These are phyloP conservation scores for Etia nguti DNA, from an alignment of 2,113 vertebrate genomes.

Conservation along the genomic window DNA sequence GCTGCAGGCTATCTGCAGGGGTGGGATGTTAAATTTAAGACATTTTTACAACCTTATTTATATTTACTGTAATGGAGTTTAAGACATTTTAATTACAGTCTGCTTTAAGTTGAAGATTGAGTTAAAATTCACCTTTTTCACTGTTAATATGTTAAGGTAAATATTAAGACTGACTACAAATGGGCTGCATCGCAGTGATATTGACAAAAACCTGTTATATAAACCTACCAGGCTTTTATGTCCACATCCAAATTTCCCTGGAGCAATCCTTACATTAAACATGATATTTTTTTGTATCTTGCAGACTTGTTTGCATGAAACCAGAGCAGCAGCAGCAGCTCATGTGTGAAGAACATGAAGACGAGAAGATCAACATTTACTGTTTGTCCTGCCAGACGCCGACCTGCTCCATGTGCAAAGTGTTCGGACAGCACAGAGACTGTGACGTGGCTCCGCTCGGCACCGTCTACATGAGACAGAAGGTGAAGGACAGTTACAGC, in stretches of 20 bases:
- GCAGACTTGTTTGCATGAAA: constrained; percentile 76
- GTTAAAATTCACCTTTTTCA: neutral
- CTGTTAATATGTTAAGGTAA: neutral
- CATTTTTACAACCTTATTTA: neutral
- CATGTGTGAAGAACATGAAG: constrained; percentile 85
- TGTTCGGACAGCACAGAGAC: constrained; percentile 86
- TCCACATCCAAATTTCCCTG: neutral
- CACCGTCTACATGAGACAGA: constrained; percentile 78
- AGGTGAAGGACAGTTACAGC: constrained; percentile 64
- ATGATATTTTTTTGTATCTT: neutral
- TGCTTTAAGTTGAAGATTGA: neutral
- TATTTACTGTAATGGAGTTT: neutral
- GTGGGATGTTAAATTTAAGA: neutral
- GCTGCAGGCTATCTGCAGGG: neutral
- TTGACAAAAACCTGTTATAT: neutral
- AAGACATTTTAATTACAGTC: neutral
- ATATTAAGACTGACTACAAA: neutral
- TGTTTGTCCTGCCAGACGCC: constrained; percentile 84
- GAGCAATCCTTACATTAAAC: neutral
- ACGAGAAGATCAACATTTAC: constrained; percentile 90
- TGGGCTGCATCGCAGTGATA: neutral
- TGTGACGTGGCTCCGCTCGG: constrained; percentile 85
- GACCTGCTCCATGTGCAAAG: constrained; percentile 93
- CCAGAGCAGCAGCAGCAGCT: constrained; percentile 75
- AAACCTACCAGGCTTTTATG: neutral